Conservation (phyloP, 2,113 vertebrate species). For the Eptesicus fuscus region DNA sequence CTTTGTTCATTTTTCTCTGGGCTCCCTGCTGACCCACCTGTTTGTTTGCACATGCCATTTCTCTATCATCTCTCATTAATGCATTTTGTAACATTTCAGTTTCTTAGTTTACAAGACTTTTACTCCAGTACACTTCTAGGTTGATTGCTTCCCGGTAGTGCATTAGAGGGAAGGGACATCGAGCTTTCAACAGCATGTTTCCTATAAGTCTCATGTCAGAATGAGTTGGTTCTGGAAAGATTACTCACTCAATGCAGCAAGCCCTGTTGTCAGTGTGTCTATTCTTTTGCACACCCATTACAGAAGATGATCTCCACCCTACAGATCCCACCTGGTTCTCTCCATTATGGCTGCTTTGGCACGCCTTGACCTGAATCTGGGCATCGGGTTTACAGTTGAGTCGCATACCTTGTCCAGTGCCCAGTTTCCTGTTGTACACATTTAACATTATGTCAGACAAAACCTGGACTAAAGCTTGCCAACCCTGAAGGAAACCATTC, state of each 20-base stretch:
- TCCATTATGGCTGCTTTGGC: background rate
- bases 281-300: background rate
- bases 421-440: background rate
- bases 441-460: background rate
- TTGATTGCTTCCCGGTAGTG: background rate
- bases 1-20: background rate
- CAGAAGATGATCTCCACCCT: background rate
- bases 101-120: background rate
- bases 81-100: background rate
- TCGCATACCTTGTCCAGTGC: background rate
- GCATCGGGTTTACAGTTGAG: background rate
- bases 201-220: background rate
- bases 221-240: background rate
- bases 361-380: background rate
- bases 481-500: background rate
- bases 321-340: background rate
- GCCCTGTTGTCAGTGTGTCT: background rate
- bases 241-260: background rate
- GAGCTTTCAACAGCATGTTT: background rate
- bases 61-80: background rate
- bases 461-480: background rate
- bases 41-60: background rate
- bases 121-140: background rate
- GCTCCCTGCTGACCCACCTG: background rate
- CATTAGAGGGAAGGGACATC: background rate